Evolutionary conservation across 2,797 vertebrate species (phyloP), one percentile per base, ranked within the genome.

Genomic region (Hafferia zeledoni): DNA sequence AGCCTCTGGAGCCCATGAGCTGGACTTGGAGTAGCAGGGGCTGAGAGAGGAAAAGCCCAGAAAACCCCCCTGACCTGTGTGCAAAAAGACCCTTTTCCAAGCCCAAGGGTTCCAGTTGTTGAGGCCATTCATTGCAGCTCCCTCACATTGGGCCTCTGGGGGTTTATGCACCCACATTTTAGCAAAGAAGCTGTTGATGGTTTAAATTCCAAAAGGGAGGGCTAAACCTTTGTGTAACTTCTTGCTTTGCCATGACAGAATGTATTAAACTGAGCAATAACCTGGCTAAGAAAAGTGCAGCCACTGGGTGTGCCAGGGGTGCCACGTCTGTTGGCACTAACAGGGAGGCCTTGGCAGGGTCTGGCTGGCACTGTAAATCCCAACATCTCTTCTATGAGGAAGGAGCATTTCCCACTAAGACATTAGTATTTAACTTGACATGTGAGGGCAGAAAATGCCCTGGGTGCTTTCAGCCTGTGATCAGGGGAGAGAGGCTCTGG

Each of bases 321-420:
- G 52, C 43, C 15, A 3, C 3, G 12, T 78, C 70, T 47, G n/a
- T 47, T 90, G 92, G 37, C 85, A 83, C 68, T 67, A 56, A 43
- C 56, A 94, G 90, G 88, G 88, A 94, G 33, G 46, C 77, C 90
- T 43, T 13, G 14, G 13, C 53, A 65, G 85, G 41, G 85, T 83
- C 85, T 78, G 59, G 39, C 93, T 95, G 94, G 94, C 92, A 86
- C 78, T 95, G 89, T 76, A 67, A 96, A 84, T 91, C 85, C 77
- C 87, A 86, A 81, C 93, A 86, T 87, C 87, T 82, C 5, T 85
- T 95, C 95, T 94, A 52, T 75, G 91, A 77, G 39, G 25, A 93
- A 93, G 93, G 92, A 95, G 90, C 84, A 85, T 93, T 97, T 96
- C 84, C 83, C 19, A 28, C 25, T 82, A 23, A 44, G 83, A 13